A percentile compares a stretch with the other conserved stretches of the same genome.
Evolutionary conservation across 2,113 vertebrate genomes (phyloP).

Genomic region (Leucosticte australis): DNA sequence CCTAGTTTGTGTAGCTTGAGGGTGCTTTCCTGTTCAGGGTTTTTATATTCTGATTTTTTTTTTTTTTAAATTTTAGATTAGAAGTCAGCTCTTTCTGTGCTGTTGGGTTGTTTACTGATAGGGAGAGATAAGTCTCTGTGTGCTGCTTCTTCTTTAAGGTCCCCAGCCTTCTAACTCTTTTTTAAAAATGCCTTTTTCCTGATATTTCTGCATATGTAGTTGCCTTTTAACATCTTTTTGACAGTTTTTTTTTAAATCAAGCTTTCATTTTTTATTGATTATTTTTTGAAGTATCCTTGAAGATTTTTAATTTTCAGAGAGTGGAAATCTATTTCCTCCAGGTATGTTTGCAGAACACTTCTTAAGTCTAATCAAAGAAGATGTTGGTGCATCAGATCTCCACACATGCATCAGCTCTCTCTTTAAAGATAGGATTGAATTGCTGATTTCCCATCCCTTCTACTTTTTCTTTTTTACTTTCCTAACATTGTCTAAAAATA

Average conservation of each 20-base stretch:
- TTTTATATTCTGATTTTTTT: neutral
- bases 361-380: neutral
- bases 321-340: neutral
- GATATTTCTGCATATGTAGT: neutral
- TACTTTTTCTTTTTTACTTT: neutral
- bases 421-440: neutral
- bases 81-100: neutral
- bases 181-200: neutral
- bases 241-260: neutral
- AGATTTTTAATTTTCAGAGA: conserved; percentile 17
- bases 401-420: neutral
- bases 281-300: neutral
- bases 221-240: neutral
- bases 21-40: neutral
- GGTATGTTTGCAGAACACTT: neutral
- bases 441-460: neutral
- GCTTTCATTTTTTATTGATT: neutral
- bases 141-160: neutral
- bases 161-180: neutral
- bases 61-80: neutral
- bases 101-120: neutral
- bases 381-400: neutral
- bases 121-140: neutral
- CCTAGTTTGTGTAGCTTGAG: conserved; percentile 8
- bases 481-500: neutral